Conservation (phyloP, 1,140 invertebrate genomes). For the Rhynchophorus ferrugineus region DNA sequence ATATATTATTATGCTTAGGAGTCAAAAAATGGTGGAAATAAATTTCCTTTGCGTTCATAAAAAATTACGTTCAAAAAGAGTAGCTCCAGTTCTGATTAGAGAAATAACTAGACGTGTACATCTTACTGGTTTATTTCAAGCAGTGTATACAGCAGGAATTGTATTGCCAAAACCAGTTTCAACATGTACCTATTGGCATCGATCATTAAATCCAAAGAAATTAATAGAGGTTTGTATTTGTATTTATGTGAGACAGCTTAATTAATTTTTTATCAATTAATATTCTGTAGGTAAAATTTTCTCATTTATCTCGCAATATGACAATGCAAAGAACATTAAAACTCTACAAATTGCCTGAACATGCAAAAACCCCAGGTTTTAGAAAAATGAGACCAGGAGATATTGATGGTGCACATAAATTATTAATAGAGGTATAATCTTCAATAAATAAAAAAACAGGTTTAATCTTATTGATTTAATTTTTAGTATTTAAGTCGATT, state of each 20-base stretch:
- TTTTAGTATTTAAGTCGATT: constrained; percentile 77
- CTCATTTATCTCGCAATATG: constrained; percentile 94
- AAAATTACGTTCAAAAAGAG: constrained; percentile 92
- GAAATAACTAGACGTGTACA: constrained; percentile 98
- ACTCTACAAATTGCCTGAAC: constrained; percentile 89
- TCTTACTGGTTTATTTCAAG: constrained; percentile 90
- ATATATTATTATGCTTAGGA: constrained; percentile 45
- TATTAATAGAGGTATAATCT: constrained; percentile 63
- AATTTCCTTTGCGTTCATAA: constrained; percentile 99
- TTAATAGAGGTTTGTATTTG: constrained; percentile 67
- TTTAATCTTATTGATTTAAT: constrained; percentile 9
- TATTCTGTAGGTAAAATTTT: constrained; percentile 64
- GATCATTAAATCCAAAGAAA: constrained; percentile 96
- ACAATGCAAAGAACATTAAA: constrained; percentile 97
- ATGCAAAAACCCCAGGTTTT: constrained; percentile 73
- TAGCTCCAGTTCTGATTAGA: constrained; percentile 94
- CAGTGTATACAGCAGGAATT: constrained; percentile 97
- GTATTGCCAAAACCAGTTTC: constrained; percentile 96
- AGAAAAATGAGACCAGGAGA: constrained; percentile 70
- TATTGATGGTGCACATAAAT: constrained; percentile 68
- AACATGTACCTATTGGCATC: constrained; percentile 86
- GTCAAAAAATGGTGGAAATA: constrained; percentile 94
- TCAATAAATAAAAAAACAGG: neutral
- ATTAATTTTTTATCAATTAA: constrained; percentile 82
- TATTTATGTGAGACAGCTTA: constrained; percentile 88